phyloP scores from a whole-genome alignment of 2,888 invertebrate species.

The Tenthredo mesomela region DNA sequence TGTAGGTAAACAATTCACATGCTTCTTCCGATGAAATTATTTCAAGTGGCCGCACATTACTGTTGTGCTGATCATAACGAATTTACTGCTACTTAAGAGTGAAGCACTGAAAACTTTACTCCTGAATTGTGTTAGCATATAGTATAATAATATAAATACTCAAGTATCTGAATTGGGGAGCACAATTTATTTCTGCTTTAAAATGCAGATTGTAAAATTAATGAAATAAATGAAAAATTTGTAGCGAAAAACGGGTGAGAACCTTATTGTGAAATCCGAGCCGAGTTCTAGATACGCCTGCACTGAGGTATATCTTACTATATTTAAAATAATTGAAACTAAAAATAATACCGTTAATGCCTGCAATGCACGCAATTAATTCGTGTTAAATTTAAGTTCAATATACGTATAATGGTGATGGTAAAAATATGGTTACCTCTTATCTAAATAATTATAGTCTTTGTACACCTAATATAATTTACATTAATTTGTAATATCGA shows the following conservation, averaged over 20 bases:
- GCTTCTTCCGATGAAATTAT: constrained; percentile 39
- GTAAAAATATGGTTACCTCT: constrained; percentile 31
- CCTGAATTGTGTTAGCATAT: not conserved
- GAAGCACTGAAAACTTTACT: not conserved
- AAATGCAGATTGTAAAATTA: not conserved
- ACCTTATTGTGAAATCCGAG: not conserved
- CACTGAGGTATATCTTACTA: not conserved
- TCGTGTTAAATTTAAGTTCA: constrained; percentile 40
- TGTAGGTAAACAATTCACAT: constrained; percentile 26
- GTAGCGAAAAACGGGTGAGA: not conserved
- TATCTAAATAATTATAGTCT: constrained; percentile 43
- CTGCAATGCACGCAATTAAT: constrained; percentile 43
- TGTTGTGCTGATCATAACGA: constrained; percentile 33
- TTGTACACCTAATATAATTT: constrained; percentile 56
- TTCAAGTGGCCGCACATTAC: not conserved
- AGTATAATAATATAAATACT: constrained; percentile 22
- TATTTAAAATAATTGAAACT: constrained; percentile 20
- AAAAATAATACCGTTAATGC: constrained; percentile 42
- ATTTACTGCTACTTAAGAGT: not conserved
- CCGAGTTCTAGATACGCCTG: constrained; percentile 19
- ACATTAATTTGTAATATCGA: constrained; percentile 54
- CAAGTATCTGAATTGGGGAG: constrained; percentile 6
- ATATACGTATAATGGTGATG: not conserved
- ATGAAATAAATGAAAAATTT: not conserved
- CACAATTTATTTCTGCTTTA: constrained; percentile 33